phyloP scores from a whole-genome alignment of 2,113 vertebrate species.

The Gallinago undulata region DNA sequence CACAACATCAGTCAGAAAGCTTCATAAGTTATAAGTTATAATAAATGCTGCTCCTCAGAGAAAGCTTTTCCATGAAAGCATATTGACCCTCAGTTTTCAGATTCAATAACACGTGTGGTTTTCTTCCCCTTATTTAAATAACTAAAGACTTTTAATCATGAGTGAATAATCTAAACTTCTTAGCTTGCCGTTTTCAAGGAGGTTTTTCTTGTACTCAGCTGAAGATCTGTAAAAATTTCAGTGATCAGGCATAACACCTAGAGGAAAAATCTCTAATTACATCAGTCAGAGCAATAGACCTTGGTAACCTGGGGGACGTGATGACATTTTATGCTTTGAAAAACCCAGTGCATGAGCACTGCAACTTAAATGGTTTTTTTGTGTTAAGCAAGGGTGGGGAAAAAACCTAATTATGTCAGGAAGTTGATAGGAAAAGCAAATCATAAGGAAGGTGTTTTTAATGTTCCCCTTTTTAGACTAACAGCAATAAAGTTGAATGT shows the following conservation, averaged over 20 bases:
- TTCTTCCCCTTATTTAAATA: not conserved
- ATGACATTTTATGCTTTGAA: not conserved
- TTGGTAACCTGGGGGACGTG: not conserved
- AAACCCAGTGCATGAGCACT: not conserved
- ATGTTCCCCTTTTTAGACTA: not conserved
- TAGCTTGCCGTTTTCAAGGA: not conserved
- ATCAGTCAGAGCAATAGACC: not conserved
- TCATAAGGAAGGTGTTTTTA: not conserved
- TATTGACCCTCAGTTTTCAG: not conserved
- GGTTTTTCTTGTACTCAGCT: not conserved
- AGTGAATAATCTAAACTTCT: not conserved
- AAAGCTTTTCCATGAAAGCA: not conserved
- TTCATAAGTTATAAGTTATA: not conserved
- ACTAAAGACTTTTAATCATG: not conserved
- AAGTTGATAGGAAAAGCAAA: not conserved
- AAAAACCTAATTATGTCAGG: not conserved
- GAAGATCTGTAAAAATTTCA: not conserved
- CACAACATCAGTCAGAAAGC: not conserved
- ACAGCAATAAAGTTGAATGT: not conserved
- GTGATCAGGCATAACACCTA: not conserved
- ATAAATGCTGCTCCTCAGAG: not conserved
- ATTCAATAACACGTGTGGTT: not conserved
- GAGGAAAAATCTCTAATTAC: not conserved
- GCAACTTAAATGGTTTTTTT: not conserved
- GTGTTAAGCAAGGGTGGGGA: not conserved